Conservation (phyloP, 23 tunicate species). For the Trididemnum nubilum region DNA sequence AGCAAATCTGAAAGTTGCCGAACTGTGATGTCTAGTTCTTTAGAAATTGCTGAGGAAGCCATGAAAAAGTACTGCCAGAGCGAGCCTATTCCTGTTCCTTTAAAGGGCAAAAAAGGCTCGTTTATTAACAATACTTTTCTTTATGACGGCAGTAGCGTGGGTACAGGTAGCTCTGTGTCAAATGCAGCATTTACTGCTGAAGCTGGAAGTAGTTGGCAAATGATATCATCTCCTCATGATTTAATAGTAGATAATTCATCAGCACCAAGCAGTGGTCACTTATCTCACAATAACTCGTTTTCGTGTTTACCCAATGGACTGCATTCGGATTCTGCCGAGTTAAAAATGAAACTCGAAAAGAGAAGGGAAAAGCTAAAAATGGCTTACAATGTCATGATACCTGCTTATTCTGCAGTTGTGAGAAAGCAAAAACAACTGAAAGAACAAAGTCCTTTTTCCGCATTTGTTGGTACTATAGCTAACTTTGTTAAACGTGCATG, state of each 20-base stretch:
- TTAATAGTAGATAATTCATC: neutral
- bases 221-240: constrained; percentile 37
- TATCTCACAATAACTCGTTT: constrained; percentile 38
- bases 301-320: neutral
- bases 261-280: neutral
- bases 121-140: neutral
- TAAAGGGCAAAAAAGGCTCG: neutral
- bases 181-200: constrained; percentile 28
- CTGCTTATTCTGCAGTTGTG: constrained; percentile 60
- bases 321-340: neutral
- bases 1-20: neutral
- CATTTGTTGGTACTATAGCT: constrained; percentile 32
- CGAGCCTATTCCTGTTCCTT: constrained; percentile 49
- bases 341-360: constrained; percentile 35
- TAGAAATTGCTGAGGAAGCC: neutral
- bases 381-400: constrained; percentile 59
- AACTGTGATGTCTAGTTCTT: constrained; percentile 21
- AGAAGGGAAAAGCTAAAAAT: constrained; percentile 51
- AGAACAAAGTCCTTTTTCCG: constrained; percentile 41
- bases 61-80: neutral
- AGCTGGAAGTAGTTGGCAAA: constrained; percentile 79
- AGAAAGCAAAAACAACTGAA: constrained; percentile 38
- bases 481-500: constrained; percentile 39
- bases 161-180: constrained; percentile 17
- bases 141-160: neutral